These are phyloP conservation scores for Caenorhabditis wallacei DNA, from an alignment of 2,888 invertebrate species.

Conservation along the genomic window DNA sequence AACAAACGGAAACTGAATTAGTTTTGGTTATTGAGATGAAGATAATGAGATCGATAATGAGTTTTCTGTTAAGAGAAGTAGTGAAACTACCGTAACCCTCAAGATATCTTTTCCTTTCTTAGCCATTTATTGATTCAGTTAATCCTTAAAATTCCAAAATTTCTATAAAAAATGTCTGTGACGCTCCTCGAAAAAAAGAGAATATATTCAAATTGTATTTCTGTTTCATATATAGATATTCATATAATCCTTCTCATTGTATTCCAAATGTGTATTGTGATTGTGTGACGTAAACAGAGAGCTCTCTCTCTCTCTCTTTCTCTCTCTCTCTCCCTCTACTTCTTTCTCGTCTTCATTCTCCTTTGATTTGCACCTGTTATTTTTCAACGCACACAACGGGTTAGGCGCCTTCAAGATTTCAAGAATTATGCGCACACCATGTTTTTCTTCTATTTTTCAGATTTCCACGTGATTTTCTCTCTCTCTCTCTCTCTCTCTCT, in stretches of 20 bases:
- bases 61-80: no score
- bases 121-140: neutral
- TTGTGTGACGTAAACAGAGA: slow-evolving; percentile 32
- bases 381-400: slow-evolving; percentile 1
- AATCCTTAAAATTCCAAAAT: neutral
- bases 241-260: slow-evolving; percentile 39
- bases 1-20: neutral
- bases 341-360: neutral
- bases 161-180: neutral
- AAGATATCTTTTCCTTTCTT: no score
- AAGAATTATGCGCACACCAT: slow-evolving; percentile 8
- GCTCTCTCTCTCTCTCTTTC: slow-evolving; percentile 5
- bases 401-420: slow-evolving; percentile 24
- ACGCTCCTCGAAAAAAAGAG: neutral
- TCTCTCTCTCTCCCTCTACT: neutral
- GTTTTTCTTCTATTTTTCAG: slow-evolving; percentile 4
- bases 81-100: no score
- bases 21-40: neutral
- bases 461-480: neutral
- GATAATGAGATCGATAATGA: no score
- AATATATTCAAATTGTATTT: slow-evolving; percentile 15
- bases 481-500: neutral
- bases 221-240: slow-evolving; percentile 5
- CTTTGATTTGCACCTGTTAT: slow-evolving; percentile 33
- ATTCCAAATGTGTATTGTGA: slow-evolving; percentile 28